Base-by-base conservation (phyloP, 2,113 vertebrate species). In the Athene noctua region DNA sequence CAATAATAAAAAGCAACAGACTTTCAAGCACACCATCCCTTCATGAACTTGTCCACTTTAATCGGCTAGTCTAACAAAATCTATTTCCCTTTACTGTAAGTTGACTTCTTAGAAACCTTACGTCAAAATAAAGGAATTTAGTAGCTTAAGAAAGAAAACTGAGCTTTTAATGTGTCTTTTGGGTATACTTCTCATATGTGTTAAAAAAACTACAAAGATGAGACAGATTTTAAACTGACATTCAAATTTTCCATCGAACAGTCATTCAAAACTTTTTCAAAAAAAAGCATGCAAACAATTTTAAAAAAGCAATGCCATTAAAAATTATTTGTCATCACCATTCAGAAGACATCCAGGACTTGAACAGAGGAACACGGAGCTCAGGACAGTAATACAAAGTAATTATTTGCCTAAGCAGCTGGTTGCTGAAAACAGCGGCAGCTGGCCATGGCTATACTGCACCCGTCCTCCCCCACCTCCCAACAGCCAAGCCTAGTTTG, bases 251-350 rank as follows among this genome's bases (percentile, higher is more conserved):
- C 62, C 13, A 2, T 30, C 36, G 14, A 80, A 18, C 6, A 62
- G 30, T 8, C 17, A 71, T 75, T 44, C 8, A 42, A 57, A 65
- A 40, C 2, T 23, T 55, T n/a, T 67, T 78, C 2, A 3, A 6
- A 19, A 49, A 63, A 36, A 34, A 26, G 4, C 1, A 74, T 40
- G 44, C 5, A 47, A 47, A 44, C 1, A 62, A n/a, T n/a, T 17
- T 25, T 2, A 9, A 4, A 10, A 20, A 66, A 10, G 0, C 5
- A 61, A 22, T 34, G 2, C 4, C 19, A 13, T 51, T 74, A 26
- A 38, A 81, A 82, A 49, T 19, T 11, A 68, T 77, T 95, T 62
- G 5, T 27, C 67, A 52, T 46, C 13, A 16, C 8, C 6, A 32
- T 73, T 70, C 27, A 58, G 22, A 80, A 80, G 16, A 40, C 22